phyloP scores from a whole-genome alignment of 2,113 vertebrate genomes.

The Microtus pennsylvanicus region DNA sequence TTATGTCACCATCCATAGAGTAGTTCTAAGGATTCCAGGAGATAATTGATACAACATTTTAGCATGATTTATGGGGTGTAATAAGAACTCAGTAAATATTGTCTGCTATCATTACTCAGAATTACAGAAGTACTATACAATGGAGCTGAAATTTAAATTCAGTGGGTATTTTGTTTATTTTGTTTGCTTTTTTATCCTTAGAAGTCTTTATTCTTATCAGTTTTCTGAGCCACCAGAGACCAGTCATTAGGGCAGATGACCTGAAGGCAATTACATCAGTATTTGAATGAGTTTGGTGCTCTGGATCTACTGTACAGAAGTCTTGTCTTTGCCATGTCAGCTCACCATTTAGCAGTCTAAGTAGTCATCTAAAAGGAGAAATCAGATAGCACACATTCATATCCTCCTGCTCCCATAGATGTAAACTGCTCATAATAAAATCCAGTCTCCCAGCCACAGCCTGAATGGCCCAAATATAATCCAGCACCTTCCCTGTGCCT shows the following conservation, averaged over 20 bases:
- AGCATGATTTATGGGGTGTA: not conserved
- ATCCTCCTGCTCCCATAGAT: not conserved
- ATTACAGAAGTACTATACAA: not conserved
- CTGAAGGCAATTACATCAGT: not conserved
- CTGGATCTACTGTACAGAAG: conserved; percentile 14
- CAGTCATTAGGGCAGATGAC: not conserved
- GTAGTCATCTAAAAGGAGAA: not conserved
- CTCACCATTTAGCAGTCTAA: not conserved
- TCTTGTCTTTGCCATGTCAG: not conserved
- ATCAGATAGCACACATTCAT: not conserved
- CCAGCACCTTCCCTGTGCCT: not conserved
- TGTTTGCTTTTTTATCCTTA: not conserved
- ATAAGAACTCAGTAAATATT: conserved; percentile 34
- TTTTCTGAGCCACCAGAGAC: not conserved
- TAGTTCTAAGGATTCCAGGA: conserved; percentile 26
- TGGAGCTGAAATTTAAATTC: not conserved
- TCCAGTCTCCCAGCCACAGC: not conserved
- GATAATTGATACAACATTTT: not conserved
- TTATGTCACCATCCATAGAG: not conserved
- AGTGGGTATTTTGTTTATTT: not conserved
- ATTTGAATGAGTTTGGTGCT: not conserved
- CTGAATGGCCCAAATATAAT: not conserved
- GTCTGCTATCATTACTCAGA: not conserved
- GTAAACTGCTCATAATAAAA: not conserved
- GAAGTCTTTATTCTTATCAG: not conserved